Evolutionary conservation across 1,140 invertebrate genomes (phyloP).

Genomic region (Nilaparvata lugens): DNA sequence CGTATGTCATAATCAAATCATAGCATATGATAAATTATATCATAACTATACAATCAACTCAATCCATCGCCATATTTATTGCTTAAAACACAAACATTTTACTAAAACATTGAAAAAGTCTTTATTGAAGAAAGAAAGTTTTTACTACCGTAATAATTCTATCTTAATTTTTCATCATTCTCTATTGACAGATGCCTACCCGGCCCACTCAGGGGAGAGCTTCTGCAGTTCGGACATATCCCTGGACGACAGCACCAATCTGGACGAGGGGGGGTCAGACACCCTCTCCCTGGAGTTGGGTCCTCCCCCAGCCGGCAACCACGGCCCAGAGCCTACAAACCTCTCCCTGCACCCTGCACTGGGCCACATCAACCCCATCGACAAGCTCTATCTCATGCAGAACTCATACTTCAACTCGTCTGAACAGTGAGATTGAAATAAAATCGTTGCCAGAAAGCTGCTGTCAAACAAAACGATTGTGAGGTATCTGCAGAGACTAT

Average conservation of each 20-base stretch:
- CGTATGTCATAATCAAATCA: too few relatives aligned
- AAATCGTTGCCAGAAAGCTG: too few relatives aligned
- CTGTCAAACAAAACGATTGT: too few relatives aligned
- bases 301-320: constrained; percentile 37
- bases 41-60: too few relatives aligned
- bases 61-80: too few relatives aligned
- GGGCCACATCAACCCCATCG: constrained; percentile 79
- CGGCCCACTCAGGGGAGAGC: constrained; percentile 76
- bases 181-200: constrained; percentile 58
- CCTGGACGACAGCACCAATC: constrained; percentile 66
- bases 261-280: constrained; percentile 70
- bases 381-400: constrained; percentile 96
- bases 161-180: too few relatives aligned
- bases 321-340: constrained; percentile 32
- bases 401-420: constrained; percentile 75
- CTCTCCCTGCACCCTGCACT: constrained; percentile 28
- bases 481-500: too few relatives aligned
- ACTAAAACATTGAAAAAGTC: too few relatives aligned
- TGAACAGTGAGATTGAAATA: constrained; percentile 25
- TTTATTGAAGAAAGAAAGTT: not conserved
- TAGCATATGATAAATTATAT: too few relatives aligned
- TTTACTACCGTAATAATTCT: too few relatives aligned
- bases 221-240: constrained; percentile 85
- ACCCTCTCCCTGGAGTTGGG: constrained; percentile 57
- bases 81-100: too few relatives aligned